Base-by-base conservation (phyloP, 1,140 invertebrate genomes). In the Glomeris maerens region DNA sequence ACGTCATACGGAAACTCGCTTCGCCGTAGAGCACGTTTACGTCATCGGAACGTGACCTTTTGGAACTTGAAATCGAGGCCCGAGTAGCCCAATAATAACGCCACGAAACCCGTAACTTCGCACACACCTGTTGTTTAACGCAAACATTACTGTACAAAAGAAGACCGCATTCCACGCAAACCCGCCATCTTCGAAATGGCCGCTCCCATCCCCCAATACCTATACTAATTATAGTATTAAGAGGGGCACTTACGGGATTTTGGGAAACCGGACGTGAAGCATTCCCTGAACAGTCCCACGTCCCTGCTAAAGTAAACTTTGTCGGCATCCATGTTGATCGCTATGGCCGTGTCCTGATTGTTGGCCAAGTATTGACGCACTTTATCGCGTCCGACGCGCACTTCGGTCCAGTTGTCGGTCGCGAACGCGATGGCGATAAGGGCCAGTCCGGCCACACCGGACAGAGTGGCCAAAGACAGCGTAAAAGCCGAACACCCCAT, bases 401-500 rank as follows among this genome's bases (percentile, higher is more conserved):
- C 83, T 66, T 85, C 84, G 57, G 90, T 74, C 89, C 89, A 93
- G 72, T 92, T 92, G 72, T 94, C 89, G 63, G 89, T 93, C 59
- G 85, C 84, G 69, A 94, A 93, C 56, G 88, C 84, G 64, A 93
- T 92, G 52, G 85, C 81, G 60, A 94, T 74, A 59, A 92, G 74
- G 45, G 86, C 85, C 60, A 87, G 86, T 56, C 86, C 84, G 59
- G 92, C 83, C 62, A 93, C 90, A 60, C 86, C 86, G 62, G 84
- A 83, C 69, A 94, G 90, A 61, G 89, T 93, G 53, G 88, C 89
- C 69, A 93, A 78, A 64, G 87, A 91, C 62, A 94, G 72, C 61
- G 88, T 92, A 62, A 92, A 84, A 58, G 90, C 88, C 57, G 88
- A 91, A 75, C 88, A 93, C 70, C 86, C 85, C 88, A 93, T 92